phyloP scores from a whole-genome alignment of 2,113 vertebrate genomes.

The Apteryx owenii region DNA sequence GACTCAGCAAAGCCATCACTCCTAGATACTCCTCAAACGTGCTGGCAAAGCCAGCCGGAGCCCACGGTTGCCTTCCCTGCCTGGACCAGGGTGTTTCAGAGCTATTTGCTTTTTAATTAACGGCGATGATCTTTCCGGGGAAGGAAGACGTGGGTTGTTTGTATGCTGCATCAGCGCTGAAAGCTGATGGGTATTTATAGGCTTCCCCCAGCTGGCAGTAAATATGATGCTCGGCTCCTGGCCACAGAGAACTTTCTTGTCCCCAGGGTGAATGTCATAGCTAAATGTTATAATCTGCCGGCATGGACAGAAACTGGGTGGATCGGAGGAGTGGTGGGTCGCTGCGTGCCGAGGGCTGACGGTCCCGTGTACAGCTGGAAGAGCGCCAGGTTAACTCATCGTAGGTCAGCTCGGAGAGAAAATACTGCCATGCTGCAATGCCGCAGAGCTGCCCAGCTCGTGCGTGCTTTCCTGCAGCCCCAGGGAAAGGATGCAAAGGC shows the following conservation, averaged over 20 bases:
- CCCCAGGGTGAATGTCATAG: neutral
- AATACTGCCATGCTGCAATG: fast-evolving
- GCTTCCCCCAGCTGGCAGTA: fast-evolving
- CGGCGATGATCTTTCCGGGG: neutral
- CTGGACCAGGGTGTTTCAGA: neutral
- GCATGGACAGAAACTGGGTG: neutral
- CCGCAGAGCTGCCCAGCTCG: neutral
- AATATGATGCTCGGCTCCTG: constrained; percentile 31
- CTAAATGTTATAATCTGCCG: neutral
- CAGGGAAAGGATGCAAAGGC: neutral
- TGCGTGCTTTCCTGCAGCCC: neutral
- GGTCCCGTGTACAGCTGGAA: neutral
- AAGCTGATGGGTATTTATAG: neutral
- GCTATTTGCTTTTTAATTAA: neutral
- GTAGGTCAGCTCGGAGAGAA: neutral
- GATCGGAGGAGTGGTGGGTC: fast-evolving
- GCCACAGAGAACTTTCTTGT: neutral
- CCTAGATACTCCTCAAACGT: neutral
- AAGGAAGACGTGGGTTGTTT: fast-evolving
- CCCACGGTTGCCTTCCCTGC: neutral
- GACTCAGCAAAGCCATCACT: neutral
- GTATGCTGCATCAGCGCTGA: fast-evolving
- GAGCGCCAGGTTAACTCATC: fast-evolving
- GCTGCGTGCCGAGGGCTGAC: neutral
- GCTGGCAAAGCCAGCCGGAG: neutral